Evolutionary conservation across 2,113 vertebrate genomes (phyloP).

Genomic region (Campylomormyrus numenius): DNA sequence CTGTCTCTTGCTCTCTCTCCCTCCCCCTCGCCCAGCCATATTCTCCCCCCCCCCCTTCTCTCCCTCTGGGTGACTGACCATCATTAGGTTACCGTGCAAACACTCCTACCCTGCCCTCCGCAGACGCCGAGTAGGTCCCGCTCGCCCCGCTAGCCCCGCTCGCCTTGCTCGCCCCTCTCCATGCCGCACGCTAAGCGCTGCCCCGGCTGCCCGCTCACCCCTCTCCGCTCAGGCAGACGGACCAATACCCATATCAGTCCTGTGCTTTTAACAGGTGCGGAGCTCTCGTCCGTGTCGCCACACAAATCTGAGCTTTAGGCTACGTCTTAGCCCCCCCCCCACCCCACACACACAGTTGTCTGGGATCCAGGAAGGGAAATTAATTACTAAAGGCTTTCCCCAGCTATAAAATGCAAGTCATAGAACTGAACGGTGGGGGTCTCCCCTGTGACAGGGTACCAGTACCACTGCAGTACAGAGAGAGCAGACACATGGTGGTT

Average conservation of each 20-base stretch:
- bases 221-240: not conserved
- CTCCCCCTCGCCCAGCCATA: not conserved
- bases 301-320: not conserved
- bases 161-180: no score
- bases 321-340: not conserved
- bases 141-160: not conserved
- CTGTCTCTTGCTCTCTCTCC: not conserved
- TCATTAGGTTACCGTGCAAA: not conserved
- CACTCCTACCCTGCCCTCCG: not conserved
- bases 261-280: not conserved
- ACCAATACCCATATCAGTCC: not conserved
- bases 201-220: rapidly evolving
- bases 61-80: not conserved
- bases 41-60: not conserved
- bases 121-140: not conserved
- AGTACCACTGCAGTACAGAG: not conserved
- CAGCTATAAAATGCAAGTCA: not conserved
- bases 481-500: not conserved
- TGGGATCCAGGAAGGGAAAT: not conserved
- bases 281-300: not conserved
- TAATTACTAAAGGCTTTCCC: not conserved
- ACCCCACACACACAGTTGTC: not conserved
- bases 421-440: not conserved
- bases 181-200: not conserved
- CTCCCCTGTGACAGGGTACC: not conserved